Conservation (phyloP, 2,888 invertebrate species). For the Nemotelus pantherinus region DNA sequence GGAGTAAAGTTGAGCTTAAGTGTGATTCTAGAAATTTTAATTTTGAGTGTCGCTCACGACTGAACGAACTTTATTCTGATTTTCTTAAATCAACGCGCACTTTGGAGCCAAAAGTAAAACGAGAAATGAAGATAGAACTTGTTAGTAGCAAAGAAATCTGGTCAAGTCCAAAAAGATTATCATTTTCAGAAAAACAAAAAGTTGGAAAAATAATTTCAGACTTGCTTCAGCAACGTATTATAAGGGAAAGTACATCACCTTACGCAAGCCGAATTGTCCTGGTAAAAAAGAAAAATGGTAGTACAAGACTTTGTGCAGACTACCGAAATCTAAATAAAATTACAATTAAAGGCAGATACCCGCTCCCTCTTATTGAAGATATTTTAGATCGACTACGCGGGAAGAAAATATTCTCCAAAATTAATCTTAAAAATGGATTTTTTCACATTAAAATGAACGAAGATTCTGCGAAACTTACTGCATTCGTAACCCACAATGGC, state of each 20-base stretch:
- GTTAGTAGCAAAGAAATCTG: not conserved
- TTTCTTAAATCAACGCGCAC: not conserved
- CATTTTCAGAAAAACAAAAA: not conserved
- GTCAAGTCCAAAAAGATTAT: not conserved
- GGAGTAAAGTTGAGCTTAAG: no score
- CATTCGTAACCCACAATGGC: not conserved
- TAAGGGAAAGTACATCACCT: no score
- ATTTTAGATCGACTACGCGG: not conserved
- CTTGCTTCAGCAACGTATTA: not conserved
- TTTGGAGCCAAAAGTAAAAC: not conserved
- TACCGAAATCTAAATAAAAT: constrained; percentile 6
- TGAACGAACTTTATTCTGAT: not conserved
- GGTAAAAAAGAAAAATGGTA: not conserved
- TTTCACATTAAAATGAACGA: not conserved
- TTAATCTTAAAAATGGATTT: constrained; percentile 5
- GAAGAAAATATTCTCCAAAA: not conserved
- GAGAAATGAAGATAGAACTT: not conserved
- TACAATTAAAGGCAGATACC: not conserved
- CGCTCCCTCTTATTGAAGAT: not conserved
- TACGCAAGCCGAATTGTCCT: not conserved
- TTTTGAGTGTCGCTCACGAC: not conserved
- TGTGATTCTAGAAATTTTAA: no score
- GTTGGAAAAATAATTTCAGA: not conserved
- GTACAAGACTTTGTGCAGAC: not conserved
- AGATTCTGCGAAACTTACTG: constrained; percentile 1